Percentiles rank a stretch among this genome's conserved stretches.
phyloP scores from a whole-genome alignment of 2,888 invertebrate species.

The Folsomia candida region DNA sequence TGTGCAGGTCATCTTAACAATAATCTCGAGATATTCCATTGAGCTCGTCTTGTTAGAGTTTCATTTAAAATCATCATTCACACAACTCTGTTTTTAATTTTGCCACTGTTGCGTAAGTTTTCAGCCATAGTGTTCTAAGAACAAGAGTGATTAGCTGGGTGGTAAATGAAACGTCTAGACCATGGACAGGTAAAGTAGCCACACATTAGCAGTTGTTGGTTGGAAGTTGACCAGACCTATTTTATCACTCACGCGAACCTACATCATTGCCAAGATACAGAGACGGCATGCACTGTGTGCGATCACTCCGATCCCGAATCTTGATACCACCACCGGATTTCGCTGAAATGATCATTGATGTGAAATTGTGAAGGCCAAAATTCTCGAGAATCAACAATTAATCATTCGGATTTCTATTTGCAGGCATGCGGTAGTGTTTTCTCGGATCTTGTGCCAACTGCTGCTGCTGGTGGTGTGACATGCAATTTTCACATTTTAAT shows the following conservation, averaged over 20 bases:
- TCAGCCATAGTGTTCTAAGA: background rate
- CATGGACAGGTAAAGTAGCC: background rate
- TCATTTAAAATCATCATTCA: background rate
- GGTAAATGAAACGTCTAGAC: constrained; percentile 2
- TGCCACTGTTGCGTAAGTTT: background rate
- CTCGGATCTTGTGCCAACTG: too few relatives aligned
- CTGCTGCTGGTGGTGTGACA: too few relatives aligned
- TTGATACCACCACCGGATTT: background rate
- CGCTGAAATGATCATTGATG: background rate
- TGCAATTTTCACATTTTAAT: background rate
- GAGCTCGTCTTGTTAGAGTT: background rate
- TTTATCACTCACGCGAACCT: background rate
- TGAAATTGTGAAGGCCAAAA: background rate
- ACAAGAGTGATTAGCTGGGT: constrained; percentile 2
- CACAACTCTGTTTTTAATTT: background rate
- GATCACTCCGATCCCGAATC: background rate
- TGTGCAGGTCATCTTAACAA: background rate
- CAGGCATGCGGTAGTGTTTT: background rate
- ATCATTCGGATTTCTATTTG: background rate
- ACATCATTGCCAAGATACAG: background rate
- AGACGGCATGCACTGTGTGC: background rate
- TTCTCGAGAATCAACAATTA: background rate
- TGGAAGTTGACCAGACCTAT: constrained; percentile 4
- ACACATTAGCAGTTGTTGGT: too few relatives aligned
- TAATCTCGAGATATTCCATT: background rate